These are phyloP conservation scores for Lordiphosa clarofinis DNA, from an alignment of 1,140 invertebrate genomes.

Conservation along the genomic window DNA sequence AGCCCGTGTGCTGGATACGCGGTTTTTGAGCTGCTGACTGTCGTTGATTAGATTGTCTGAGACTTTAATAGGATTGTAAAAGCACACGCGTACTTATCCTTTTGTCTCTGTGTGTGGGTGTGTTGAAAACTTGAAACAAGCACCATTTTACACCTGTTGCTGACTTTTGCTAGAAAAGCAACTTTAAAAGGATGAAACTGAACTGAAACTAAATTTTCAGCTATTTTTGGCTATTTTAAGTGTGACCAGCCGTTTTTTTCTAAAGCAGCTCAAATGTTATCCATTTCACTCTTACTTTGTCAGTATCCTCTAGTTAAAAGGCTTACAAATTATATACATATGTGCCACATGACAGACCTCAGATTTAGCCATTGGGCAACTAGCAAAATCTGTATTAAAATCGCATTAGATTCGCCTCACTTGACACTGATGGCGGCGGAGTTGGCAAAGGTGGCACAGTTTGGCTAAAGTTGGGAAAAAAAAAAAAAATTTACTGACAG, in stretches of 20 bases:
- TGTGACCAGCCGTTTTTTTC: too few relatives aligned
- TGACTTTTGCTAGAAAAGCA: background rate
- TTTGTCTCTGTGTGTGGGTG: constrained; percentile 8
- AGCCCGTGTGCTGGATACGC: constrained; percentile 60
- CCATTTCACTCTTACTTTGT: constrained; percentile 1
- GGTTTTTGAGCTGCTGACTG: constrained; percentile 68
- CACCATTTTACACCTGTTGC: background rate
- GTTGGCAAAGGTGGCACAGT: background rate
- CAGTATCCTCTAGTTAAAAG: constrained; percentile 35
- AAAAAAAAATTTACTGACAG: constrained; percentile 57
- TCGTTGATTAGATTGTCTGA: constrained; percentile 74
- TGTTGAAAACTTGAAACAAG: constrained; percentile 7
- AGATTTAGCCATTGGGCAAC: constrained; percentile 25
- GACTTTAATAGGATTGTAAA: constrained; percentile 75
- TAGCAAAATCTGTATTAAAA: constrained; percentile 69
- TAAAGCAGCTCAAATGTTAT: constrained; percentile 26
- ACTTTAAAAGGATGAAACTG: background rate
- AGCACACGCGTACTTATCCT: constrained; percentile 31
- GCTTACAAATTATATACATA: constrained; percentile 46
- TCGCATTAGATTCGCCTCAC: constrained; percentile 71
- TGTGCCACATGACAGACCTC: constrained; percentile 46
- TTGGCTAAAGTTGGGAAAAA: constrained; percentile 36
- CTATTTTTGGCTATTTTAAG: too few relatives aligned
- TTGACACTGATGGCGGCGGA: constrained; percentile 37
- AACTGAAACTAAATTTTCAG: too few relatives aligned